These are phyloP conservation scores for Danio jaintianensis DNA, from an alignment of 2,797 vertebrate species.

Conservation along the genomic window DNA sequence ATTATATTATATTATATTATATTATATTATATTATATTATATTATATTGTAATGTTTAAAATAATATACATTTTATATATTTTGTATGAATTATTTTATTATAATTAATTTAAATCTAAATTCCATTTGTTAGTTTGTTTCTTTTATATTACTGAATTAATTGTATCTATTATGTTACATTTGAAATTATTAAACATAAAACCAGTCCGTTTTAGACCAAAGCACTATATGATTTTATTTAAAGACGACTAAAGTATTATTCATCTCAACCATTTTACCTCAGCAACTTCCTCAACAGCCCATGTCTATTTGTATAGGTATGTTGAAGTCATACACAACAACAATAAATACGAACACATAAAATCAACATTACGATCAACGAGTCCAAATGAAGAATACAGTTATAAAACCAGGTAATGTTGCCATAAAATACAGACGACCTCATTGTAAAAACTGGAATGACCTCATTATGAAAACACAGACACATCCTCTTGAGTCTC, in stretches of 20 bases:
- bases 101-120: no score
- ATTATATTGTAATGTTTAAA: no score
- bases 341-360: neutral
- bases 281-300: neutral
- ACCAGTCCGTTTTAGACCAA: no score
- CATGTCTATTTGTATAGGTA: neutral
- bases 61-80: no score
- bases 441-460: slow-evolving; percentile 8
- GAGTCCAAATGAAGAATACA: neutral
- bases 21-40: no score
- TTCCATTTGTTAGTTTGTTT: no score
- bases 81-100: no score
- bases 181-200: no score
- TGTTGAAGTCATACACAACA: neutral
- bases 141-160: no score
- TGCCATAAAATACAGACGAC: slow-evolving; percentile 27
- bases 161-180: no score
- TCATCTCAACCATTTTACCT: neutral
- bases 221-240: no score
- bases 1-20: no score
- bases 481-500: slow-evolving; percentile 19
- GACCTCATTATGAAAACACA: slow-evolving; percentile 25
- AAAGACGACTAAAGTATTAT: neutral
- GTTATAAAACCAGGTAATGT: slow-evolving; percentile 19
- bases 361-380: neutral